These are phyloP conservation scores for Sphyrna mokarran DNA, from an alignment of 2,113 vertebrate genomes.

Conservation along the genomic window DNA sequence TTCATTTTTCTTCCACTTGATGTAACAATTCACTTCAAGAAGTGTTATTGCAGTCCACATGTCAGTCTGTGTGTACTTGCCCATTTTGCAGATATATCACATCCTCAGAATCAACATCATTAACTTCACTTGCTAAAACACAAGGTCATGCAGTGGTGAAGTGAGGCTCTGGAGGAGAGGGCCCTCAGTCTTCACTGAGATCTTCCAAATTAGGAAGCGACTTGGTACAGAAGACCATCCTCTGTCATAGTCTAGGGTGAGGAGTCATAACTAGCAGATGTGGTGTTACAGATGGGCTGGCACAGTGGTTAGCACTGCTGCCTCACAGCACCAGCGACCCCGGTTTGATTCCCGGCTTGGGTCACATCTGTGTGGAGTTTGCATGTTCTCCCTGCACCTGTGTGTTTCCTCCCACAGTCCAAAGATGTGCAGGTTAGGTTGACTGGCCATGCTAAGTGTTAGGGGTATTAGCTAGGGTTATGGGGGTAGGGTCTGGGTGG, in stretches of 20 bases:
- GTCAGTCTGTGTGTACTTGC: background rate
- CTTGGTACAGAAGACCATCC: background rate
- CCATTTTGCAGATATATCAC: background rate
- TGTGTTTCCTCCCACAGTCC: too few relatives aligned
- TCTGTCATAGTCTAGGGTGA: background rate
- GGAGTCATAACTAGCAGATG: background rate
- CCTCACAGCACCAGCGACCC: too few relatives aligned
- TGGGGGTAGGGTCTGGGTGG: too few relatives aligned
- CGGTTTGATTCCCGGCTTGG: too few relatives aligned
- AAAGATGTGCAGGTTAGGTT: too few relatives aligned
- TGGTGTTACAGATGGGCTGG: too few relatives aligned
- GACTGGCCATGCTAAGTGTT: too few relatives aligned
- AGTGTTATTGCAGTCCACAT: background rate
- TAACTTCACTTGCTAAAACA: background rate
- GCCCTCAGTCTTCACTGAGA: too few relatives aligned
- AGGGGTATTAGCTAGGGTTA: too few relatives aligned
- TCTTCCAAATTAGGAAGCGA: background rate
- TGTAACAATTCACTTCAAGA: background rate
- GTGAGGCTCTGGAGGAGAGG: background rate
- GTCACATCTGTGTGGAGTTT: too few relatives aligned
- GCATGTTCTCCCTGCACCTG: too few relatives aligned
- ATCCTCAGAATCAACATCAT: background rate
- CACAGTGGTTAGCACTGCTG: too few relatives aligned
- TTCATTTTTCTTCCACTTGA: background rate
- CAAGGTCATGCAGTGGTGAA: background rate